Evolutionary conservation across 2,888 invertebrate species (phyloP).

Genomic region (Scaptomyza polygonia): DNA sequence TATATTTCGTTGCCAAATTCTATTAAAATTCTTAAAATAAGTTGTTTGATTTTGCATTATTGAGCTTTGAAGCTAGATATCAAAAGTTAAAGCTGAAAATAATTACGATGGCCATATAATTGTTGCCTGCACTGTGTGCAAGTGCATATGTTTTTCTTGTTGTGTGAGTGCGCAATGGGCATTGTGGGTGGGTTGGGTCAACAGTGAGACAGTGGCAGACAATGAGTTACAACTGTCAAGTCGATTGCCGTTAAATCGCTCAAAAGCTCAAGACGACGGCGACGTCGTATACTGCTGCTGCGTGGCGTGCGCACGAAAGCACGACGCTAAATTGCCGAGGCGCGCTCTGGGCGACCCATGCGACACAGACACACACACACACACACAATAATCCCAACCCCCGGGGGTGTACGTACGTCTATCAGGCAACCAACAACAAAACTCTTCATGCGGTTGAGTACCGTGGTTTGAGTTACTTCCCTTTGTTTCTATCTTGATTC

Average conservation of each 20-base stretch:
- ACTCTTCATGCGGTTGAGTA: constrained; percentile 21
- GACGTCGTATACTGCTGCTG: constrained; percentile 4
- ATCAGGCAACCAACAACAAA: constrained; percentile 18
- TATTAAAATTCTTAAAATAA: too few relatives aligned
- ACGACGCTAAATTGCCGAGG: constrained; percentile 45
- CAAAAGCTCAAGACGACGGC: constrained; percentile 42
- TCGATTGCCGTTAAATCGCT: constrained; percentile 59
- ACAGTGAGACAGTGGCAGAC: constrained; percentile 36
- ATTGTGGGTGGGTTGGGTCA: constrained; percentile 44
- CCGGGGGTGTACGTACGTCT: constrained; percentile 19
- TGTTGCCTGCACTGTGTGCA: constrained; percentile 6
- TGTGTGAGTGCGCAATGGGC: not conserved
- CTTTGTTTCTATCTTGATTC: constrained; percentile 33
- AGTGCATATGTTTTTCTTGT: not conserved
- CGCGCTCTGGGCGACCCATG: constrained; percentile 20
- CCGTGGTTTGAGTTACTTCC: constrained; percentile 41
- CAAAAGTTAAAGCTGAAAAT: not conserved
- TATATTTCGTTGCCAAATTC: too few relatives aligned
- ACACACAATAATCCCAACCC: constrained; percentile 39
- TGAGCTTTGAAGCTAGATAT: not conserved
- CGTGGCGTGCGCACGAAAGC: constrained; percentile 34
- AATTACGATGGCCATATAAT: constrained; percentile 1
- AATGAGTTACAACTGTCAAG: constrained; percentile 63
- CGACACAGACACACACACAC: constrained; percentile 12
- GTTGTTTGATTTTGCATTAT: too few relatives aligned